phyloP scores from a whole-genome alignment of 1,140 invertebrate genomes.

The Drosophila sp. region DNA sequence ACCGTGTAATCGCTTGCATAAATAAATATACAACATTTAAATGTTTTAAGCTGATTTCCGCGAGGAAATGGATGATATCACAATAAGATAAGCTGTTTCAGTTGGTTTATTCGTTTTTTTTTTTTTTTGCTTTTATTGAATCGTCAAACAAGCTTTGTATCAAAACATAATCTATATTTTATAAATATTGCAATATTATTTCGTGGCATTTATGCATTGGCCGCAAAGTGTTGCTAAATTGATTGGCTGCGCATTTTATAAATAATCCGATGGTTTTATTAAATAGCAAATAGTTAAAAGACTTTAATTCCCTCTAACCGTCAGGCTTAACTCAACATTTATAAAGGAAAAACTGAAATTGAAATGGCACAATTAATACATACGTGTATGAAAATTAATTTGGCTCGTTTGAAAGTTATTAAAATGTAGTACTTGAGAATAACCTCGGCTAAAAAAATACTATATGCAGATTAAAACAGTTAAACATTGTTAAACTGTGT shows the following conservation, averaged over 20 bases:
- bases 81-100: slow-evolving; percentile 63
- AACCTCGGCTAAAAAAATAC: not conserved
- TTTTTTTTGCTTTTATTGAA: slow-evolving; percentile 27
- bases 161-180: slow-evolving; percentile 41
- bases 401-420: slow-evolving; percentile 44
- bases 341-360: not conserved
- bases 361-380: slow-evolving; percentile 54
- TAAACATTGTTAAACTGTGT: too few species aligned
- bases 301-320: slow-evolving; percentile 7
- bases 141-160: slow-evolving; percentile 39
- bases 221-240: slow-evolving; percentile 45
- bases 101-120: slow-evolving; percentile 12
- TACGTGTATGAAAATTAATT: slow-evolving; percentile 72
- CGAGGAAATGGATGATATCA: slow-evolving; percentile 67
- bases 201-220: slow-evolving; percentile 24
- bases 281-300: slow-evolving; percentile 1
- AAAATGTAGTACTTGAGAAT: slow-evolving; percentile 18
- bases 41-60: slow-evolving; percentile 80
- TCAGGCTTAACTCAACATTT: slow-evolving; percentile 16
- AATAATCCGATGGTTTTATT: slow-evolving; percentile 24
- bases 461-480: not conserved
- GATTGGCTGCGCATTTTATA: slow-evolving; percentile 26
- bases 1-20: slow-evolving; percentile 47
- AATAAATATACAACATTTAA: slow-evolving; percentile 45
- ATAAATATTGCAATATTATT: slow-evolving; percentile 38